A percentile compares a stretch with the other conserved stretches of the same genome.
Conservation (phyloP, 2,888 invertebrate genomes). For the Stenotaenia linearis region DNA sequence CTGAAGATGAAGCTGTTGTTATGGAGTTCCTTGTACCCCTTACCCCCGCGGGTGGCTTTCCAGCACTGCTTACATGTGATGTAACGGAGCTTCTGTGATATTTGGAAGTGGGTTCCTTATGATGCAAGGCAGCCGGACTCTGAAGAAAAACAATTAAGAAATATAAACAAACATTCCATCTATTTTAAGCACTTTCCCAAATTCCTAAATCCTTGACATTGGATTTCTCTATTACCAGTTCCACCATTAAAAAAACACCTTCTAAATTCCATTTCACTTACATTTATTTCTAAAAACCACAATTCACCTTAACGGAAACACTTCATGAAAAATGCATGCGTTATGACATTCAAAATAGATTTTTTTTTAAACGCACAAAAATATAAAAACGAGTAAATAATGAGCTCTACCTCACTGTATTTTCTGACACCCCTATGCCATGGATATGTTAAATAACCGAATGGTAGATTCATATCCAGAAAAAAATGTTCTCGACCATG, state of each 20-base stretch:
- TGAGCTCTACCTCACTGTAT: neutral
- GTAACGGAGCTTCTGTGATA: conserved; percentile 32
- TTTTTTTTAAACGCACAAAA: neutral
- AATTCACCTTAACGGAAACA: neutral
- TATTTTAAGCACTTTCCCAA: neutral
- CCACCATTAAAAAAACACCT: neutral
- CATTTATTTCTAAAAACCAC: too few relatives aligned
- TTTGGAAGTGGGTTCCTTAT: conserved; percentile 34
- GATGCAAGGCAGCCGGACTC: conserved; percentile 36
- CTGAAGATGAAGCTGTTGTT: neutral
- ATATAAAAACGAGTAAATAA: neutral
- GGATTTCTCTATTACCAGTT: neutral
- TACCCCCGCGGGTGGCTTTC: conserved; percentile 24
- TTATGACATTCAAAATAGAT: neutral
- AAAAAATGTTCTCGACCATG: neutral
- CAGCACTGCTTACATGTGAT: conserved; percentile 14
- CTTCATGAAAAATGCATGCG: neutral
- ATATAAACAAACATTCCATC: neutral
- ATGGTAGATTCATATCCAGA: conserved; percentile 1
- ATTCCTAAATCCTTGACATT: neutral
- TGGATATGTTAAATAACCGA: conserved; percentile 21
- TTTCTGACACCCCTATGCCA: conserved; percentile 1
- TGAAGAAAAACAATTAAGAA: conserved; percentile 30
- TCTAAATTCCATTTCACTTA: too few relatives aligned
- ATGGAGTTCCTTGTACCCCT: conserved; percentile 8